These are phyloP conservation scores for Apamea sordens DNA, from an alignment of 2,888 invertebrate species.

Conservation along the genomic window DNA sequence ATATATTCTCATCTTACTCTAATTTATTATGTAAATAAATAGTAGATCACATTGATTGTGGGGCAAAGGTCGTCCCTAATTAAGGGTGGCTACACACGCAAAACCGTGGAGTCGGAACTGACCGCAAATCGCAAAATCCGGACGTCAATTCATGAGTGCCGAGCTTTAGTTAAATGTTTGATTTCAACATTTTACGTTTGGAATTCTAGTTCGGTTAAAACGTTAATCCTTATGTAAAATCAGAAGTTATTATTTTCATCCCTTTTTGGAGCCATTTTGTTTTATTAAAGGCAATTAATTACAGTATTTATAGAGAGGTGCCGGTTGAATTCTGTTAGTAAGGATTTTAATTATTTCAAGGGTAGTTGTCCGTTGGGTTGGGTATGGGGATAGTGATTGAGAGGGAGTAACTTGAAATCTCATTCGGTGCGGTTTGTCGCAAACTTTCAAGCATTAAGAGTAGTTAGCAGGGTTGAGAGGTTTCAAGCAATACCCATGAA, in stretches of 20 bases:
- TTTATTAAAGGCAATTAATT: conserved; percentile 25
- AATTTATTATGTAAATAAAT: conserved; percentile 63
- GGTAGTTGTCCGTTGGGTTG: no score
- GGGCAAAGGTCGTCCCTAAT: conserved; percentile 61
- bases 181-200: conserved; percentile 52
- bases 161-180: conserved; percentile 58
- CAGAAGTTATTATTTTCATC: conserved; percentile 34
- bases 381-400: background rate
- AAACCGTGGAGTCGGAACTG: conserved; percentile 37
- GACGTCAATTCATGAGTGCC: conserved; percentile 49
- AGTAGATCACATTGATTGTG: conserved; percentile 54
- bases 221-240: conserved; percentile 42
- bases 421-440: background rate
- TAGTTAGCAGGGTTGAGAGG: no score
- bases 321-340: background rate
- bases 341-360: conserved; percentile 13
- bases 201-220: conserved; percentile 34
- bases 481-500: background rate
- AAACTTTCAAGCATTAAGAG: background rate
- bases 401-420: background rate
- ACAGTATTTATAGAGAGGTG: background rate
- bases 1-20: conserved; percentile 49
- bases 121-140: conserved; percentile 61
- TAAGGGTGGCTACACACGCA: conserved; percentile 63
- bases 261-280: conserved; percentile 35